Percentiles rank a stretch among this genome's conserved stretches.
Evolutionary conservation across 2,113 vertebrate species (phyloP).

Genomic region (Lepidothrix coronata): DNA sequence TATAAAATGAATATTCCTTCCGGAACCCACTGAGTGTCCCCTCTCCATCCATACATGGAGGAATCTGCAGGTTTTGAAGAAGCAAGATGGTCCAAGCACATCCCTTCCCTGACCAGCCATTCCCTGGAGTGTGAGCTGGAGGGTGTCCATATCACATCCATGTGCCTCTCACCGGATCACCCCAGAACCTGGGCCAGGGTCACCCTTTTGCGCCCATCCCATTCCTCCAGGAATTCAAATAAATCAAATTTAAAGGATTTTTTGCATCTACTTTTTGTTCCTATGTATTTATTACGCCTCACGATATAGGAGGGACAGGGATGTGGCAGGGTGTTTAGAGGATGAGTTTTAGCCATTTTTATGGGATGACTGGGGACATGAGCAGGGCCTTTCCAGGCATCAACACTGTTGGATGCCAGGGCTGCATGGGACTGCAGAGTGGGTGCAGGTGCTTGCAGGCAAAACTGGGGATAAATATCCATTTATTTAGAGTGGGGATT

Average conservation of each 20-base stretch:
- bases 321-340: background rate
- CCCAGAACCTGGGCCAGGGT: background rate
- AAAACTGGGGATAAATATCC: background rate
- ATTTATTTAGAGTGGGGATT: background rate
- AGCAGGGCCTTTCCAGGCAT: background rate
- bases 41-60: background rate
- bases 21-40: rapidly evolving
- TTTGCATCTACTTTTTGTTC: background rate
- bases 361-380: rapidly evolving
- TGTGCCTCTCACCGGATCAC: background rate
- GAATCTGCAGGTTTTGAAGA: background rate
- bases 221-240: background rate
- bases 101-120: background rate
- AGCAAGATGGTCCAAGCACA: background rate
- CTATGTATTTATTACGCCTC: background rate
- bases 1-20: background rate
- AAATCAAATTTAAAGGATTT: background rate
- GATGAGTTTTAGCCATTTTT: background rate
- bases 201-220: background rate
- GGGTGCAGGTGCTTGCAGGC: background rate
- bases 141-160: background rate
- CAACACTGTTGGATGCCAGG: rapidly evolving
- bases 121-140: background rate
- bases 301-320: background rate
- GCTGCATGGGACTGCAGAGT: rapidly evolving